Percentiles rank a stretch among this genome's conserved stretches.
Conservation (phyloP, 37 sponge, comb jelly and placozoan species). For the Axinella damicornis region DNA sequence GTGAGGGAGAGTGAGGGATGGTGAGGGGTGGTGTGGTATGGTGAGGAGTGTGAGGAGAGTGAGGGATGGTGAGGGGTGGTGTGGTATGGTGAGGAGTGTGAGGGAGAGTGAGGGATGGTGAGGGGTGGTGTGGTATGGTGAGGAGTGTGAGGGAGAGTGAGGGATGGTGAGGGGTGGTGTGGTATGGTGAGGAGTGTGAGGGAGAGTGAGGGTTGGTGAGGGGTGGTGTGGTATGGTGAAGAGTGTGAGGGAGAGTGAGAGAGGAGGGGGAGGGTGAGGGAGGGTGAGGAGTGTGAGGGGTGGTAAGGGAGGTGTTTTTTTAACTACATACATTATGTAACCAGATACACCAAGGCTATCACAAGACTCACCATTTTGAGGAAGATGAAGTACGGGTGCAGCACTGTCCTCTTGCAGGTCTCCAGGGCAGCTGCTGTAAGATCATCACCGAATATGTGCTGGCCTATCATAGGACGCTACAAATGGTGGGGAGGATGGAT, state of each 20-base stretch:
- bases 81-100: no score
- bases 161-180: not conserved
- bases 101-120: not conserved
- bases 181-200: not conserved
- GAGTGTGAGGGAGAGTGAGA: not conserved
- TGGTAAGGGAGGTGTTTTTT: no score
- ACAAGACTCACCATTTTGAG: slow-evolving; percentile 73
- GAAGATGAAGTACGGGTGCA: slow-evolving; percentile 72
- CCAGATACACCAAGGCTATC: no score
- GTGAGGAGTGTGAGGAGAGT: not conserved
- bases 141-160: not conserved
- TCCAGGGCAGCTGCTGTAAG: slow-evolving; percentile 76
- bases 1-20: no score
- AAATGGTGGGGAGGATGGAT: not conserved
- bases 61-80: not conserved
- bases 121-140: not conserved
- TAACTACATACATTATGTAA: no score
- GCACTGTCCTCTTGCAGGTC: slow-evolving; percentile 73
- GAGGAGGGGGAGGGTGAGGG: not conserved
- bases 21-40: no score
- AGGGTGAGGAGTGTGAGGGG: no score
- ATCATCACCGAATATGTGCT: slow-evolving; percentile 38
- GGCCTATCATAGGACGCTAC: slow-evolving; percentile 15
- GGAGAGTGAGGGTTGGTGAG: not conserved
- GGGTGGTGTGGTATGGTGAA: not conserved